Conservation (phyloP, 2,888 invertebrate genomes). For the Stomorhina lunata region DNA sequence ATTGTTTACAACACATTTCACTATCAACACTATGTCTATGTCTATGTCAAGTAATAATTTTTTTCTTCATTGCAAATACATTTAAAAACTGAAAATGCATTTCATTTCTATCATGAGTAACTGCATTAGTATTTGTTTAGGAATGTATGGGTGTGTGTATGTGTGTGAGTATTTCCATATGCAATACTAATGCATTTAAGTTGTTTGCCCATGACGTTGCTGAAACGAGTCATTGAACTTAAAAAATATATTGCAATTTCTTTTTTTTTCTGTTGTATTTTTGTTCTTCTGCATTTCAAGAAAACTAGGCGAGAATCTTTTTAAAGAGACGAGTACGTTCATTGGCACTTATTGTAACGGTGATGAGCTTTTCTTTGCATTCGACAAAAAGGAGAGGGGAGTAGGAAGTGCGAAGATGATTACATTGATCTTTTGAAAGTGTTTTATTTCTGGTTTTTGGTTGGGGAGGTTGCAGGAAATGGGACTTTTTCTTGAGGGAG, state of each 20-base stretch:
- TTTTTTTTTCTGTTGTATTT: conserved; percentile 11
- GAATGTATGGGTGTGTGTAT: conserved; percentile 7
- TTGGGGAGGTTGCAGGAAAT: neutral
- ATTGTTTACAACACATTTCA: conserved; percentile 66
- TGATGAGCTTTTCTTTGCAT: conserved; percentile 25
- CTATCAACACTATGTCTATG: conserved; percentile 65
- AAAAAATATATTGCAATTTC: conserved; percentile 58
- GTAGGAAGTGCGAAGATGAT: too few species aligned
- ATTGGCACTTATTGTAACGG: conserved; percentile 63
- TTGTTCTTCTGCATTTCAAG: conserved; percentile 46
- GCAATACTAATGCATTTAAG: conserved; percentile 57
- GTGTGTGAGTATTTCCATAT: conserved; percentile 3
- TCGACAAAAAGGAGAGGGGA: neutral
- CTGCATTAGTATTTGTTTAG: conserved; percentile 22
- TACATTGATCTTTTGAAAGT: conserved; percentile 19
- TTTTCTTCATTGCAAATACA: conserved; percentile 28
- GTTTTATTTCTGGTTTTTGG: neutral
- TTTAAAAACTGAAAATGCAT: conserved; percentile 5
- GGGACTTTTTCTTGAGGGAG: neutral
- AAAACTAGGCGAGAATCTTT: conserved; percentile 66
- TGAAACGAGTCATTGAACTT: conserved; percentile 76
- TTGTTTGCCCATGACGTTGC: conserved; percentile 75
- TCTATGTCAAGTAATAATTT: conserved; percentile 63
- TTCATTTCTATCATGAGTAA: too few species aligned
- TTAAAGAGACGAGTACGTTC: conserved; percentile 60